Evolutionary conservation across 2,888 invertebrate species (phyloP), one percentile per base, ranked within the genome.

Genomic region (Xestia xanthographa): DNA sequence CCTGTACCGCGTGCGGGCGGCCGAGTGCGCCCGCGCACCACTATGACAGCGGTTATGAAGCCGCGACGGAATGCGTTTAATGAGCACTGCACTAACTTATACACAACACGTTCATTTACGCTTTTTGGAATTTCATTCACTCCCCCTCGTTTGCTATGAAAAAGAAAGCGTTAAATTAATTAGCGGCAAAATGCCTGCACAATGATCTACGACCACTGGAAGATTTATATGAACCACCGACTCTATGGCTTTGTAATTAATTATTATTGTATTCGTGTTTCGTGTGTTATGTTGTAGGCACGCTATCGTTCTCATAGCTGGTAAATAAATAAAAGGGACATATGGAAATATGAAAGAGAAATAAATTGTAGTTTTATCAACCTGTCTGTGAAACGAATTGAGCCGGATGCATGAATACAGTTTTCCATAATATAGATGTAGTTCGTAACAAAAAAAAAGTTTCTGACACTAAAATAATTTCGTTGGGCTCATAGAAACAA

Each of bases 91-190:
- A 90, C 94, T 95, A 95, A 95, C 92, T 95, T 95, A 95, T 93
- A 94, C 93, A 92, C 92, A 92, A 93, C 92, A 92, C 92, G 91
- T 94, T 92, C 91, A 92, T 93, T 94, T 93, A 93, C 92, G 90
- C 94, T 94, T 94, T 95, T 95, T 93, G 94, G 94, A 94, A 95
- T 95, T 93, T 94, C 95, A 95, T 95, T 94, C 93, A 93, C 91
- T 92, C 93, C 92, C 93, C 92, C 92, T 92, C 88, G 90, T 92
- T 92, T 91, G 90, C 90, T 91, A 92, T 92, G 90, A 92, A 92
- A 94, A 95, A 94, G 93, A 92, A 93, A 93, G 93, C 91, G 92
- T 92, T 91, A 93, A 93, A 94, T 95, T 95, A 95, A 95, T 95
- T 95, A 95, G 92, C 92, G 89, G 89, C 91, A 93, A 93, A 93